Conservation (phyloP, 1,140 invertebrate genomes). For the Neoseiulus cucumeris region DNA sequence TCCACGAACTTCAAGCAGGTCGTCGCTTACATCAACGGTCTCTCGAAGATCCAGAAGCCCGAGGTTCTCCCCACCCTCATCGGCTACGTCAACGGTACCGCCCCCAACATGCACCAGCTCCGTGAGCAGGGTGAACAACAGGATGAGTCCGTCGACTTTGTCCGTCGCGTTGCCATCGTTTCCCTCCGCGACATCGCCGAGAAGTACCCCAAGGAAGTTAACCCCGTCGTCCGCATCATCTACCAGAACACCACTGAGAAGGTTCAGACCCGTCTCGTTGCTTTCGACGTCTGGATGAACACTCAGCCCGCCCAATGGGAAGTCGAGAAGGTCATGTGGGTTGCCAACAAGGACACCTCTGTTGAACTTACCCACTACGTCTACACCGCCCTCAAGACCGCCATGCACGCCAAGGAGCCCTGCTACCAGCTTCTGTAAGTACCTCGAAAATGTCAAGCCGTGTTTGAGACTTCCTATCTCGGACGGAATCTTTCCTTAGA, state of each 20-base stretch:
- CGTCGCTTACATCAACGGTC: conserved; percentile 3
- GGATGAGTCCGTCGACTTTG: not conserved
- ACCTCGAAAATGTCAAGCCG: not conserved
- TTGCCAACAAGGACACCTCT: conserved; percentile 8
- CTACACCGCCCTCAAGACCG: not conserved
- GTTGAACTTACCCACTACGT: not conserved
- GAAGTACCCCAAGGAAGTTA: conserved; percentile 7
- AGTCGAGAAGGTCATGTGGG: not conserved
- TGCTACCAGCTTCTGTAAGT: conserved; percentile 10
- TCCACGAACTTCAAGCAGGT: not conserved
- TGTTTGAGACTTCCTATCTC: too few relatives aligned
- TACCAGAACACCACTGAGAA: conserved; percentile 1
- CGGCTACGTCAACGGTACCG: not conserved
- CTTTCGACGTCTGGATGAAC: conserved; percentile 10
- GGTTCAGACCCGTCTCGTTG: not conserved
- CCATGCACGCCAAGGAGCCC: not conserved
- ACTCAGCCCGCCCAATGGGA: conserved; percentile 9
- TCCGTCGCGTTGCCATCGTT: not conserved
- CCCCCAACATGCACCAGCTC: not conserved
- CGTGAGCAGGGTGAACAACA: not conserved
- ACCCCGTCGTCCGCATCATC: not conserved
- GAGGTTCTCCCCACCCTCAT: not conserved
- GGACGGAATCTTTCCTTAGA: too few relatives aligned
- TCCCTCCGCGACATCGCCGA: not conserved
- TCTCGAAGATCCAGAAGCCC: conserved; percentile 3